phyloP scores from a whole-genome alignment of 2,888 invertebrate species.

The Cheilosia vernalis region DNA sequence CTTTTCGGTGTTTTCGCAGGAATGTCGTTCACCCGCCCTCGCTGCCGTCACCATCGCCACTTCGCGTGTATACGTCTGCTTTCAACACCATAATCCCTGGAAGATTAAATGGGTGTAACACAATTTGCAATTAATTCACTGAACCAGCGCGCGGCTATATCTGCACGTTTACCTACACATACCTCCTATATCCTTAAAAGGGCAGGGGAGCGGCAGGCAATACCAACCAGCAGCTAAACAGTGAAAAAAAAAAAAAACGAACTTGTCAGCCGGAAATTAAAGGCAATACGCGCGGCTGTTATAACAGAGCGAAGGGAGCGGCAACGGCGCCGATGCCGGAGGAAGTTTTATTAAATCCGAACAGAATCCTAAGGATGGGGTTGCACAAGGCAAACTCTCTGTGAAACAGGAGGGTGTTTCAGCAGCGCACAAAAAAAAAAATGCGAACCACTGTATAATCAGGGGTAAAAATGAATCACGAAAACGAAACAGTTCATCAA shows the following conservation, averaged over 20 bases:
- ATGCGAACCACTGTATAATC: slow-evolving; percentile 67
- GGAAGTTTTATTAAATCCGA: slow-evolving; percentile 72
- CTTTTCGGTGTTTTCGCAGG: slow-evolving; percentile 53
- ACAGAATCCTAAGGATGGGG: slow-evolving; percentile 23
- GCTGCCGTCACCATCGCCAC: slow-evolving; percentile 2
- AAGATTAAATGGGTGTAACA: slow-evolving; percentile 77
- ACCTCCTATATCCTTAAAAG: slow-evolving; percentile 31
- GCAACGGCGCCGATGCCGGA: slow-evolving; percentile 34
- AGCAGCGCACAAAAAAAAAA: slow-evolving; percentile 31
- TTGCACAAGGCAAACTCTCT: not conserved
- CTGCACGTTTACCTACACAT: slow-evolving; percentile 38
- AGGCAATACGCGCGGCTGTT: slow-evolving; percentile 69
- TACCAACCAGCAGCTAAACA: slow-evolving; percentile 57
- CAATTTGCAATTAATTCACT: slow-evolving; percentile 76
- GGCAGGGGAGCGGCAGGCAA: slow-evolving; percentile 27
- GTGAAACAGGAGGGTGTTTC: slow-evolving; percentile 14
- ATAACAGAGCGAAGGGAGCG: slow-evolving; percentile 35
- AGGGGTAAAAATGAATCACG: slow-evolving; percentile 63
- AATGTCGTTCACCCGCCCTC: slow-evolving; percentile 42
- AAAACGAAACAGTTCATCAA: not conserved
- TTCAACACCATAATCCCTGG: slow-evolving; percentile 75
- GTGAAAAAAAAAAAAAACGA: slow-evolving; percentile 48
- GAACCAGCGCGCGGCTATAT: slow-evolving; percentile 46
- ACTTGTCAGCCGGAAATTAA: slow-evolving; percentile 74
- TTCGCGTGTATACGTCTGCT: slow-evolving; percentile 44